Percentiles rank a stretch among this genome's conserved stretches.
phyloP scores from a whole-genome alignment of 2,113 vertebrate species.

The Actinemys pallida region DNA sequence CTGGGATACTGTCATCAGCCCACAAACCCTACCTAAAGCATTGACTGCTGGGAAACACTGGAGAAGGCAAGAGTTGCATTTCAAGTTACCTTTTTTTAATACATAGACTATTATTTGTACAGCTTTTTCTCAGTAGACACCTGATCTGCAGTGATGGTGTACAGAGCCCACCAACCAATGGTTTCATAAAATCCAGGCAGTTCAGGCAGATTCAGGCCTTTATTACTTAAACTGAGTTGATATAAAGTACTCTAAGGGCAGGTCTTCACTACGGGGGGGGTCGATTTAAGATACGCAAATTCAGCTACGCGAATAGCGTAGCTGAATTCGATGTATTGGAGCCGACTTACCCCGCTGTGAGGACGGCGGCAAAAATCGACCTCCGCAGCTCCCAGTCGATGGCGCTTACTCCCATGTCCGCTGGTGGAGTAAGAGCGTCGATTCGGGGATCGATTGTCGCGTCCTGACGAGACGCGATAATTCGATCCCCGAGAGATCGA shows the following conservation, averaged over 20 bases:
- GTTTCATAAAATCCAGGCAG: neutral
- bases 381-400: too few relatives aligned
- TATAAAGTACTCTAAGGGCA: neutral
- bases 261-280: too few relatives aligned
- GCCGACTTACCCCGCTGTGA: too few relatives aligned
- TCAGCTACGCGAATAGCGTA: too few relatives aligned
- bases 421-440: too few relatives aligned
- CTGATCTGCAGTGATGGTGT: neutral
- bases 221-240: neutral
- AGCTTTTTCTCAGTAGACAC: neutral
- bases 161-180: neutral
- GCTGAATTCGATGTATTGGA: too few relatives aligned
- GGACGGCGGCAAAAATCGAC: too few relatives aligned
- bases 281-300: too few relatives aligned
- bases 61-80: neutral
- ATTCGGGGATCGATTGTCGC: too few relatives aligned
- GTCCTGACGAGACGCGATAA: too few relatives aligned
- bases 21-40: conserved; percentile 16
- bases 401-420: too few relatives aligned
- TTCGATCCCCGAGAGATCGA: too few relatives aligned
- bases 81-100: neutral
- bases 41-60: neutral
- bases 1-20: neutral
- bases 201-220: neutral
- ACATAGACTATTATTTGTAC: neutral